These are phyloP conservation scores for Moxostoma hubbsi DNA, from an alignment of 2,797 vertebrate genomes.

Conservation along the genomic window DNA sequence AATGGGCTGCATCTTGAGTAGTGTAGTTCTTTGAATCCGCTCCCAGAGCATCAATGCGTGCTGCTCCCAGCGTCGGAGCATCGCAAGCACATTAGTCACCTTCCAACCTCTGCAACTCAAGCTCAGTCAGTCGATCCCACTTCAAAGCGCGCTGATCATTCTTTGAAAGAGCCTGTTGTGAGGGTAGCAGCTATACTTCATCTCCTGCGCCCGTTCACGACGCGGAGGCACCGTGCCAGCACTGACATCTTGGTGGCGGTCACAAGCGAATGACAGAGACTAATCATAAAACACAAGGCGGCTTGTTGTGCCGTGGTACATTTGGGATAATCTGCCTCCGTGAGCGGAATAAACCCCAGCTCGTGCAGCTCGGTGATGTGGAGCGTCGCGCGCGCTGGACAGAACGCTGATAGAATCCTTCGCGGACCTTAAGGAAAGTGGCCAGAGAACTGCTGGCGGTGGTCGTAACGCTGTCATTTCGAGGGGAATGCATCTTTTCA, in stretches of 20 bases:
- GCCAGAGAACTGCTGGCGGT: slow-evolving; percentile 51
- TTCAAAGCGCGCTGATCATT: neutral
- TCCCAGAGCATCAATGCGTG: slow-evolving; percentile 62
- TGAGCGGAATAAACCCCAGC: slow-evolving; percentile 55
- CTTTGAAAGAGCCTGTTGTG: slow-evolving; percentile 10
- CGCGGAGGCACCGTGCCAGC: neutral
- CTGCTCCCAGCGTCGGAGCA: slow-evolving; percentile 77
- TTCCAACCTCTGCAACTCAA: slow-evolving; percentile 70
- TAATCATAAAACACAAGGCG: slow-evolving; percentile 46
- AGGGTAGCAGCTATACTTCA: slow-evolving; percentile 8
- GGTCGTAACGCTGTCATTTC: slow-evolving; percentile 75
- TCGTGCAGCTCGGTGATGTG: slow-evolving; percentile 74
- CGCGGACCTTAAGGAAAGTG: slow-evolving; percentile 69
- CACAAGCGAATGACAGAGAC: slow-evolving; percentile 32
- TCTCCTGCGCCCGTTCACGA: slow-evolving; percentile 11
- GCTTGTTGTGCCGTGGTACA: slow-evolving; percentile 62
- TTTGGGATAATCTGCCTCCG: slow-evolving; percentile 69
- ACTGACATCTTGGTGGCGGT: slow-evolving; percentile 55
- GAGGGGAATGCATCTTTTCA: slow-evolving; percentile 82
- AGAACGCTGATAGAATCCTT: slow-evolving; percentile 71
- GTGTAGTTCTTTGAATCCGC: slow-evolving; percentile 63
- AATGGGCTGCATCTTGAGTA: slow-evolving; percentile 66
- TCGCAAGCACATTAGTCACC: slow-evolving; percentile 78
- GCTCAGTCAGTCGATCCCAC: slow-evolving; percentile 29
- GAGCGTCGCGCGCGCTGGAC: slow-evolving; percentile 74